Evolutionary conservation across 2,888 invertebrate genomes (phyloP), one percentile per base, ranked within the genome.

Genomic region (Drosophila quinaria): DNA sequence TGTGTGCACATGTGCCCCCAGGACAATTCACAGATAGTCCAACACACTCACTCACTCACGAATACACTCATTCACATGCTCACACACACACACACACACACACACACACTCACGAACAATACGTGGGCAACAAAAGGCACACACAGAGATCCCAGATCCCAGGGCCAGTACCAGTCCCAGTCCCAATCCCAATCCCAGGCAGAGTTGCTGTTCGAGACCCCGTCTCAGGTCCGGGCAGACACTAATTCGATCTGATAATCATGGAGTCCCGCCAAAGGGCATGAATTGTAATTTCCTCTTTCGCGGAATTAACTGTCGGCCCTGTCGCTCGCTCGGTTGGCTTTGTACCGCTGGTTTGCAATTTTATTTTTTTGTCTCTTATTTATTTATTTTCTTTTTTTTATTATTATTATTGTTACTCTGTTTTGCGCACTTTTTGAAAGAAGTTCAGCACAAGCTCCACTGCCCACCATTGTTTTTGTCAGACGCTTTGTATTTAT

Each of bases 261-360:
- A 91, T 91, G 89, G 84, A 84, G 76, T 81, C 85, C 87, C 86
- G 91, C 92, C 91, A 90, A 90, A 90, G 92, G 92, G 91, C 90
- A 92, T 88, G 91, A 91, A 92, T 91, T 92, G 92, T 92, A 92
- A 92, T 92, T 92, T 92, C 92, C 92, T 91, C 78, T 91, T 91
- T 91, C 91, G 91, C 90, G 90, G 90, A 92, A 92, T 91, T 91
- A 92, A 91, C 91, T 91, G 91, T 90, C 91, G 86, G 87, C 58
- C 73, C 78, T 81, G 78, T 85, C 82, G 81, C 70, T 77, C 58
- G 59, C 61, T 78, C 70, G 50, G 55, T 67, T 79, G 70, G 66
- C 70, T 76, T 68, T 70, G 69, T 60, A 55, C 51, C 69, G 46
- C 6, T 60, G 55, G 55, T 54, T 76, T 78, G 69, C 71, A 70